Conservation (phyloP, 2,797 vertebrate species). For the Sebastes nivosus region DNA sequence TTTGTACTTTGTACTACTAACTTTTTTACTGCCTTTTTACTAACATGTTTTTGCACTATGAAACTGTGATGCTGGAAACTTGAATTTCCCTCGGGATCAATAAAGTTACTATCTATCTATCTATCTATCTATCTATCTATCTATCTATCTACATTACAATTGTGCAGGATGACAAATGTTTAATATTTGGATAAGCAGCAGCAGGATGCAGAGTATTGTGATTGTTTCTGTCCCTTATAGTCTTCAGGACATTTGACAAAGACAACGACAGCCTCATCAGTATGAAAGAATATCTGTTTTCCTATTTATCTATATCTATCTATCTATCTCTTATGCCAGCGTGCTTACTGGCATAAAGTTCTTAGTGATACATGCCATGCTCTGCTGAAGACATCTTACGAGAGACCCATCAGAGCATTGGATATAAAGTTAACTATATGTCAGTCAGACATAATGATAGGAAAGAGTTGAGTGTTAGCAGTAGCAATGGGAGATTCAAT, state of each 20-base stretch:
- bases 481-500: neutral
- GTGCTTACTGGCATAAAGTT: neutral
- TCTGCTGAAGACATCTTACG: neutral
- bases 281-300: constrained; percentile 89
- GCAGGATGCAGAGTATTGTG: neutral
- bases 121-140: no score
- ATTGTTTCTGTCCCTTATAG: constrained; percentile 67
- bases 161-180: neutral
- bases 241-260: constrained; percentile 92
- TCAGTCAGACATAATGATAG: neutral
- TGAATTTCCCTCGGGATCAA: no score
- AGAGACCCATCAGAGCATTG: neutral
- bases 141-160: neutral
- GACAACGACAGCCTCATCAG: constrained; percentile 85
- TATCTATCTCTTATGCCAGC: neutral
- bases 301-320: constrained; percentile 57
- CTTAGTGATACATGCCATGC: neutral
- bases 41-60: no score
- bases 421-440: neutral
- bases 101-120: no score
- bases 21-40: no score
- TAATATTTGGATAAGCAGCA: neutral
- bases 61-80: no score
- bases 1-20: no score
- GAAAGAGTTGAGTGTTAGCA: neutral